Evolutionary conservation across 1,140 invertebrate genomes (phyloP), one percentile per base, ranked within the genome.

Genomic region (Hyles euphorbiae): DNA sequence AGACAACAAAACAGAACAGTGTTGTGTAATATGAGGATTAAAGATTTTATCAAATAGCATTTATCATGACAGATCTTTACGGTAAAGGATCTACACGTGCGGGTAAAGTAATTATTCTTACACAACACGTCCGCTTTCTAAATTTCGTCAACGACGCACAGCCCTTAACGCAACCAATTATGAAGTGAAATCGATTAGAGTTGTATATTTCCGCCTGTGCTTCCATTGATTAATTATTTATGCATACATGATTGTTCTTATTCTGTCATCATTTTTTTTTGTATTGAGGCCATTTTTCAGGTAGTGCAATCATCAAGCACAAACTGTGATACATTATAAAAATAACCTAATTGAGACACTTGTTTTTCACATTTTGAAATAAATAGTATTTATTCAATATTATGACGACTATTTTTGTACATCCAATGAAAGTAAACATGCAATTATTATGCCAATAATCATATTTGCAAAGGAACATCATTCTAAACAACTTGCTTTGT

Each of bases 51-150:
- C 22, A 22, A 22, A 22, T 22, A 0, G 22, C 22, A 22, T 22
- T 22, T 22, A 22, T 22, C 22, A 22, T 22, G 22, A 22, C 22
- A 22, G 22, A 22, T 22, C 22, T 22, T 22, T 22, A 22, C 22
- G 22, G 22, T 22, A 22, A 22, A 22, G 22, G 22, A 22, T 22
- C 22, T 22, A 22, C 22, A 22, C 22, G 22, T 22, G 22, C 22
- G 22, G 22, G 22, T 22, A 22, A 22, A 22, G 22, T 22, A 22
- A 22, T 22, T 22, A 22, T 22, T 22, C 54, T 65, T 58, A 60
- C 22, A 56, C 54, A 56, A 65, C 52, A 50, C 12, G 9, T 43
- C 8, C 12, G 40, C 64, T 67, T 67, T 67, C 64, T 67, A 67
- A 46, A 56, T 67, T 62, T 67, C 60, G 60, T 67, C 53, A 67